Evolutionary conservation across 2,113 vertebrate genomes (phyloP), one percentile per base, ranked within the genome.

Genomic region (Rhinolophus sinicus): DNA sequence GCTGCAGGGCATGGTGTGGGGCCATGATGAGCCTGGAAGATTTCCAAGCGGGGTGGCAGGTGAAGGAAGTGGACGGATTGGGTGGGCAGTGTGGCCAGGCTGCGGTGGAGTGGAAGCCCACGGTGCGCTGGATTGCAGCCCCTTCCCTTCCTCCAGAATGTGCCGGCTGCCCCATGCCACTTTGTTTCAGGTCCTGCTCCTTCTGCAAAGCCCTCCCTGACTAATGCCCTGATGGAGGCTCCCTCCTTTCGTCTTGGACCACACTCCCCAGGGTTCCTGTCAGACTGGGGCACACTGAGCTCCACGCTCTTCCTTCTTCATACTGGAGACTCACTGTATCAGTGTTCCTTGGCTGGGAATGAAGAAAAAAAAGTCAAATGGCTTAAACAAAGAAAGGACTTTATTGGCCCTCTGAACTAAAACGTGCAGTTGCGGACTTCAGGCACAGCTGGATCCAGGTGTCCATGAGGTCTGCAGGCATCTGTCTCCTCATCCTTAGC

Each of bases 381-480:
- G 18, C 47, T 75, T 54, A 21, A 60, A 60, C 60, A 26, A 35
- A 64, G 65, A n/a, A 52, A n/a, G 28, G 56, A 33, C 1, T 5
- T 33, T 18, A 14, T 3, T 21, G 9, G 35, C n/a, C 52, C 35
- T 62, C 75, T n/a, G 50, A 35, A 4, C 24, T 14, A 58, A 65
- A 47, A 22, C 22, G 10, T 0, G 13, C 10, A 12, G 21, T 8
- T 0, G 2, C 28, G 52, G 35, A 16, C 60, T 78, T 86, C 95
- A 95, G 69, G 69, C 73, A 64, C 0, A 6, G 62, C 87, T 69
- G 83, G 73, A 50, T 69, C 83, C 54, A 82, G 76, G 86, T 28
- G 60, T n/a, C 40, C 44, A 54, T 60, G 26, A 19, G 4, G 19
- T 69, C 21, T 1, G 67, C 30, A 12, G 67, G 67, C 78, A 52